Conservation (phyloP, 2,113 vertebrate genomes). For the Pseudopipra pipra region DNA sequence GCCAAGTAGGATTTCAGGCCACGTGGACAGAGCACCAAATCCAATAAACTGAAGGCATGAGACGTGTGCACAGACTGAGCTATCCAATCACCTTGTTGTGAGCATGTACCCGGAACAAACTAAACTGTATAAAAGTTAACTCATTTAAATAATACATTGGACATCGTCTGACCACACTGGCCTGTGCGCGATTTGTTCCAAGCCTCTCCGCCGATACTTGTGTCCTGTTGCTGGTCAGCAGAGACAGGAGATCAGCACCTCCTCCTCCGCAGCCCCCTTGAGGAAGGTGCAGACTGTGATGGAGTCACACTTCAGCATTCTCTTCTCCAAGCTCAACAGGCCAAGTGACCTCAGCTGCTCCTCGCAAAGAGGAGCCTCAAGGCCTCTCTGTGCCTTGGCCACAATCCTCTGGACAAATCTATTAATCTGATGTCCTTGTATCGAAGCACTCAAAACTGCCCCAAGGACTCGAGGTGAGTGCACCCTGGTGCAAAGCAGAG, state of each 20-base stretch:
- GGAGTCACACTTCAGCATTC: background rate
- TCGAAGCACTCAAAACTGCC: background rate
- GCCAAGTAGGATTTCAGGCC: too few species aligned
- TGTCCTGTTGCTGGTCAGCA: background rate
- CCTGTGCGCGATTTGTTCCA: too few species aligned
- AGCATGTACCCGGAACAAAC: too few species aligned
- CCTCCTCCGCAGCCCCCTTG: accelerated
- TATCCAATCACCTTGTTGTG: too few species aligned
- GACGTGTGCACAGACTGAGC: too few species aligned
- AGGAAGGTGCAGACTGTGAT: background rate
- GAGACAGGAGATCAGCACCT: background rate
- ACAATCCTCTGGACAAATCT: background rate
- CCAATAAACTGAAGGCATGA: too few species aligned
- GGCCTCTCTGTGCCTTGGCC: background rate
- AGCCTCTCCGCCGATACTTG: background rate
- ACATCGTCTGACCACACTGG: too few species aligned
- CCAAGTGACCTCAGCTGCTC: background rate
- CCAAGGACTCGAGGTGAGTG: background rate
- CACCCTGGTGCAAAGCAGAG: background rate
- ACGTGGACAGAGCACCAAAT: too few species aligned
- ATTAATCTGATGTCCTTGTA: background rate
- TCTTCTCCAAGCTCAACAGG: background rate
- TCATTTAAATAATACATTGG: too few species aligned
- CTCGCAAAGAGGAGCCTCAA: accelerated
- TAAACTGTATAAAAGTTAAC: too few species aligned